Evolutionary conservation across 2,888 invertebrate species (phyloP).

Genomic region (Drosophila neoperkinsi): DNA sequence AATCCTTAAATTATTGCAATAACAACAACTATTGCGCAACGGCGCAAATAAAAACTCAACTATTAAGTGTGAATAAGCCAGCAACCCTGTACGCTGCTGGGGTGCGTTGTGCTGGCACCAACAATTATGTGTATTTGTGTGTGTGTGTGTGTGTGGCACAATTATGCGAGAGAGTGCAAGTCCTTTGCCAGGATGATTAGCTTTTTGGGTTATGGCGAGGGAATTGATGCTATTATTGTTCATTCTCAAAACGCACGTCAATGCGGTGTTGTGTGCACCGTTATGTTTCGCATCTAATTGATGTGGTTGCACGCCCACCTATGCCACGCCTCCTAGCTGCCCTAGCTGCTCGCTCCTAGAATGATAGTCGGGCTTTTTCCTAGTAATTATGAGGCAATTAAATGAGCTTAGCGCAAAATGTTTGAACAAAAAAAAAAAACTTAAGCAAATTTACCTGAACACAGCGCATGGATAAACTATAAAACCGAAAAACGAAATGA

Average conservation of each 20-base stretch:
- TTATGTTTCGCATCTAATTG: conserved; percentile 58
- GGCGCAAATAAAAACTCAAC: conserved; percentile 64
- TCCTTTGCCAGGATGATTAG: conserved; percentile 66
- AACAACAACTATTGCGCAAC: conserved; percentile 59
- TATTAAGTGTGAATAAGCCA: conserved; percentile 73
- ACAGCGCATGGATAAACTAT: not conserved
- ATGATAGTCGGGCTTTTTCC: conserved; percentile 24
- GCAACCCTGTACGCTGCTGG: conserved; percentile 32
- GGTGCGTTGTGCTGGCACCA: conserved; percentile 21
- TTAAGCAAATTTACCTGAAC: conserved; percentile 50
- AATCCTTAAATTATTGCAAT: conserved; percentile 78
- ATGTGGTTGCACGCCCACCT: conserved; percentile 49
- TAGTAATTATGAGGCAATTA: conserved; percentile 69
- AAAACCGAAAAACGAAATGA: conserved; percentile 16
- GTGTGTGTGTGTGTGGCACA: conserved; percentile 43
- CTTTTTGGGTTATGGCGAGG: conserved; percentile 67
- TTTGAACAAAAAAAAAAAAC: conserved; percentile 37
- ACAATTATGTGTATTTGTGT: conserved; percentile 50
- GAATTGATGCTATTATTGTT: conserved; percentile 60
- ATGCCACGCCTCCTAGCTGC: not conserved
- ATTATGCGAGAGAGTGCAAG: conserved; percentile 59
- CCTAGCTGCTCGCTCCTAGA: conserved; percentile 4
- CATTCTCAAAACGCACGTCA: conserved; percentile 34
- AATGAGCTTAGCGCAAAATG: conserved; percentile 51
- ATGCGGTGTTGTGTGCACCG: conserved; percentile 38